phyloP scores from a whole-genome alignment of 1,140 invertebrate genomes.

The Zophobas morio region DNA sequence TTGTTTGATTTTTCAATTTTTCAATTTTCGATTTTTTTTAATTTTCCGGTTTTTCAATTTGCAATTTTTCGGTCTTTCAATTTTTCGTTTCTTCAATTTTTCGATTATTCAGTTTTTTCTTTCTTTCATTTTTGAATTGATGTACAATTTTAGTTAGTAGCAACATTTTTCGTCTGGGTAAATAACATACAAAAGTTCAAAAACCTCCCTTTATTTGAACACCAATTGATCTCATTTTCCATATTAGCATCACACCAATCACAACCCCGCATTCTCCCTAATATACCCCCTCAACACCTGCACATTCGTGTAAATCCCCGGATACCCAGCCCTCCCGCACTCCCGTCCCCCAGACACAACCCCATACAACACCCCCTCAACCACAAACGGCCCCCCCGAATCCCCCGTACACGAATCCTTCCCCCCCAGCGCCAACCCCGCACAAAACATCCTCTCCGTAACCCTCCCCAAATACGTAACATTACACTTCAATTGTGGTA shows the following conservation, averaged over 20 bases:
- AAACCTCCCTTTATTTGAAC: no score
- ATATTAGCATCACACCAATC: background rate
- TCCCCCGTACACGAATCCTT: conserved; percentile 65
- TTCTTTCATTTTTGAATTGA: no score
- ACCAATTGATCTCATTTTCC: no score
- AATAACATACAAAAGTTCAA: no score
- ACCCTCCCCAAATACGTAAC: background rate
- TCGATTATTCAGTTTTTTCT: no score
- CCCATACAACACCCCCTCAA: conserved; percentile 66
- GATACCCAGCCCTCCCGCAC: conserved; percentile 69
- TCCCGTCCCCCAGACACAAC: conserved; percentile 73
- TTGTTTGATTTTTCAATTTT: no score
- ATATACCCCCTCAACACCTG: conserved; percentile 7
- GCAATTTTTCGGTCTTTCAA: no score
- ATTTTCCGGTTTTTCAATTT: no score
- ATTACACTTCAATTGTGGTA: background rate
- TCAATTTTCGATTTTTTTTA: no score
- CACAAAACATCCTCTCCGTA: conserved; percentile 39
- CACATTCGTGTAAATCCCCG: conserved; percentile 73
- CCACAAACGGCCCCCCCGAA: conserved; percentile 70
- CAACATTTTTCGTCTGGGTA: no score
- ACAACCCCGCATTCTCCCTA: conserved; percentile 3
- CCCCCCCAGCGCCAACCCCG: conserved; percentile 9
- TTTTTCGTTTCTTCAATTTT: no score
- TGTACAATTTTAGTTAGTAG: no score